phyloP scores from a whole-genome alignment of 2,888 invertebrate species.

The Dynastes maya region DNA sequence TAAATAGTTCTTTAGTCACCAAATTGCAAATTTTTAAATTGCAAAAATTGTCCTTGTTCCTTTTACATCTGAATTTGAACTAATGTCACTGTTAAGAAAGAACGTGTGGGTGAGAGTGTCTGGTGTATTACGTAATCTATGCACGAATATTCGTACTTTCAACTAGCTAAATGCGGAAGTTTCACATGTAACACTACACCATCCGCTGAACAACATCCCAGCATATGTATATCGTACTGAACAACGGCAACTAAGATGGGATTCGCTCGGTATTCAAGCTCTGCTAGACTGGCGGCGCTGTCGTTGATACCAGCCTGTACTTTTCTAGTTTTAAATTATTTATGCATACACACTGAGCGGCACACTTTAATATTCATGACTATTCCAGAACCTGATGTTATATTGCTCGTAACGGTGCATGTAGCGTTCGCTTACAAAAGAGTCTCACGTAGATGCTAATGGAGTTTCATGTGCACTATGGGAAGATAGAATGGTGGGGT shows the following conservation, averaged over 20 bases:
- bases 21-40: too few relatives aligned
- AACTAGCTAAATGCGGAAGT: neutral
- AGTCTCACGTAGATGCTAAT: constrained; percentile 11
- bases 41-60: too few relatives aligned
- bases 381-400: constrained; percentile 38
- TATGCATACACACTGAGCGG: constrained; percentile 43
- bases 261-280: constrained; percentile 16
- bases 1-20: too few relatives aligned
- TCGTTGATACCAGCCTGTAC: neutral
- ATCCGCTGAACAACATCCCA: neutral
- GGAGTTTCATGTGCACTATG: neutral
- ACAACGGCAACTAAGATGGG: constrained; percentile 13
- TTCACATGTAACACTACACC: neutral
- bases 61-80: too few relatives aligned
- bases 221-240: neutral
- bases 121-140: neutral
- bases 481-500: neutral
- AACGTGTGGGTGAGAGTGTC: neutral
- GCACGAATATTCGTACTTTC: neutral
- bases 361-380: constrained; percentile 43
- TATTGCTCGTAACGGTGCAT: constrained; percentile 10
- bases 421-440: constrained; percentile 25
- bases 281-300: neutral
- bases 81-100: neutral
- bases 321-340: constrained; percentile 44